Conservation (phyloP, 1,140 invertebrate genomes). For the Pseudomyrmex flavicornis region DNA sequence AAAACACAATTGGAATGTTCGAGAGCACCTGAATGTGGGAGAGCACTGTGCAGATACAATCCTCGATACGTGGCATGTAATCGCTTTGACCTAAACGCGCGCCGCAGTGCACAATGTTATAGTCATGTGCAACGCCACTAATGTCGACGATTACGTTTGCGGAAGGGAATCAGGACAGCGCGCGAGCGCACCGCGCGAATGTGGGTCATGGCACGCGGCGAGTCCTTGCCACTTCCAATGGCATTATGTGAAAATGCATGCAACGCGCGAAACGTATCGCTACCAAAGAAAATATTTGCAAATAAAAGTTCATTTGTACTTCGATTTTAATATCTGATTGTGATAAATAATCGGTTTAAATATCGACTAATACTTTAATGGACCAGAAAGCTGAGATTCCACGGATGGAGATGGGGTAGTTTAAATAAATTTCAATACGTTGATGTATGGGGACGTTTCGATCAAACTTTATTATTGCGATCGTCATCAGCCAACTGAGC, state of each 20-base stretch:
- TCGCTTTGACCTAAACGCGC: conserved; percentile 37
- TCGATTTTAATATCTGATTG: too few relatives aligned
- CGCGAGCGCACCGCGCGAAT: conserved; percentile 16
- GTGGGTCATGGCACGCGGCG: conserved; percentile 58
- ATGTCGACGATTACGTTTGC: conserved; percentile 56
- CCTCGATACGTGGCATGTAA: conserved; percentile 32
- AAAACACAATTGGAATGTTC: background rate
- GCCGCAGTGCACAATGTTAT: conserved; percentile 39
- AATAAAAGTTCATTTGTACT: background rate
- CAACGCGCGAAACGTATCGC: too few relatives aligned
- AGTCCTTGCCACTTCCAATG: conserved; percentile 40
- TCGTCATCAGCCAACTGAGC: too few relatives aligned
- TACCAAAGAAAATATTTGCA: background rate
- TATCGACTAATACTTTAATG: background rate
- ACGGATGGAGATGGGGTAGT: too few relatives aligned
- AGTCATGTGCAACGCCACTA: conserved; percentile 26
- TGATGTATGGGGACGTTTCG: too few relatives aligned
- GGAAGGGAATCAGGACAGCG: conserved; percentile 44
- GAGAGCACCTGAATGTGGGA: background rate
- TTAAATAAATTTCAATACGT: too few relatives aligned
- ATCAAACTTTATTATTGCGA: too few relatives aligned
- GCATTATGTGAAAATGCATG: background rate
- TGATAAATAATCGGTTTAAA: background rate
- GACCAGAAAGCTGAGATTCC: too few relatives aligned
- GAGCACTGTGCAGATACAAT: conserved; percentile 6